phyloP scores from a whole-genome alignment of 2,888 invertebrate genomes.

The Megalurothrips usitatus region DNA sequence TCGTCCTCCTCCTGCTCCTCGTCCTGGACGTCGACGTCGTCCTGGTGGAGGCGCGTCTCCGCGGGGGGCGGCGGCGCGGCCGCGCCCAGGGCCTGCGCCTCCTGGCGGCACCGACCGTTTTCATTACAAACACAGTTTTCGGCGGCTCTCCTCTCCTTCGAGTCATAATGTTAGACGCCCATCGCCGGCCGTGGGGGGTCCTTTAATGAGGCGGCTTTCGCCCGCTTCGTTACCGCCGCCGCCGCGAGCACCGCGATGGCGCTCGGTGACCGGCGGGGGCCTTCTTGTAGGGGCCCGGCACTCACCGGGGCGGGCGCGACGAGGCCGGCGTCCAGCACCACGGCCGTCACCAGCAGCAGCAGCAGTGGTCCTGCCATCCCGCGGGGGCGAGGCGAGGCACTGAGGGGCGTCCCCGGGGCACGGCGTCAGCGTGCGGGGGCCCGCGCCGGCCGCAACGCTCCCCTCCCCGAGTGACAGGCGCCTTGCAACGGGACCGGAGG shows the following conservation, averaged over 20 bases:
- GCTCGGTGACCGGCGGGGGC: too few species aligned
- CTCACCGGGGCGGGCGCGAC: neutral
- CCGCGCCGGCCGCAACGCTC: neutral
- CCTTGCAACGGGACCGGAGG: neutral
- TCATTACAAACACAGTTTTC: too few species aligned
- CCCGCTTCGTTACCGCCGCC: neutral
- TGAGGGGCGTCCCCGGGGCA: neutral
- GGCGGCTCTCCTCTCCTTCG: too few species aligned
- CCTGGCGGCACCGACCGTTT: neutral
- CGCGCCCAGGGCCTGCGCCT: slow-evolving; percentile 12
- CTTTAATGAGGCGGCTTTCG: neutral
- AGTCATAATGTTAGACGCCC: too few species aligned
- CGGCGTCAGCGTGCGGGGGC: neutral
- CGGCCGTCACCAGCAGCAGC: neutral
- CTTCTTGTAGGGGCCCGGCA: neutral
- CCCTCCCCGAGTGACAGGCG: neutral
- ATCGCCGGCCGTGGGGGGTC: too few species aligned
- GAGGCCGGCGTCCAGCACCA: neutral
- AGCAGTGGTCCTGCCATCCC: neutral
- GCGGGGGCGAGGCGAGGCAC: neutral
- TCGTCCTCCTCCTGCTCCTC: neutral
- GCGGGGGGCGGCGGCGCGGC: neutral
- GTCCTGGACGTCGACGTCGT: neutral
- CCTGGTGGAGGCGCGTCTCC: neutral
- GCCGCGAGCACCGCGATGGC: neutral